These are phyloP conservation scores for Platyrinchus mystaceus DNA, from an alignment of 2,797 vertebrate genomes.

Conservation along the genomic window DNA sequence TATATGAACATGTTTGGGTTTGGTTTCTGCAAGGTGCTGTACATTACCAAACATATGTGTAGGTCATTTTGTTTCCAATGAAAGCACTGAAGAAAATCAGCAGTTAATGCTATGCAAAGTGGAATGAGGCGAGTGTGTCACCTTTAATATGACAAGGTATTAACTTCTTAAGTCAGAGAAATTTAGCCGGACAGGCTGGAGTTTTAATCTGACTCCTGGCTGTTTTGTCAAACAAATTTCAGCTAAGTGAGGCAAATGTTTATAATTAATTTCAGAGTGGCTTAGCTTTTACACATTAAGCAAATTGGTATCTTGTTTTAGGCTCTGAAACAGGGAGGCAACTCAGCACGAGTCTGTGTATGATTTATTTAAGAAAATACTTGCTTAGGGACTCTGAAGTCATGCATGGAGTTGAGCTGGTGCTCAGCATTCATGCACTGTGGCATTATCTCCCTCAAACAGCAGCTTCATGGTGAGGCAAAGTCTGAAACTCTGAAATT, in stretches of 20 bases:
- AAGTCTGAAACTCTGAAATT: background rate
- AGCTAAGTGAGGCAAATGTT: background rate
- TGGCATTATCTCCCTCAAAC: background rate
- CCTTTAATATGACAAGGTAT: constrained; percentile 14
- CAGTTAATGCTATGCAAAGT: background rate
- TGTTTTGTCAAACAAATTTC: constrained; percentile 2
- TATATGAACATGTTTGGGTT: background rate
- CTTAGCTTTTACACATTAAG: constrained; percentile 15
- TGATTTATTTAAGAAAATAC: background rate
- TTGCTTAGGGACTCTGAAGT: background rate
- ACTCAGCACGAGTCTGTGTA: background rate
- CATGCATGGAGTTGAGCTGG: background rate
- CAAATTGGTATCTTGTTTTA: background rate
- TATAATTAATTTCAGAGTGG: background rate
- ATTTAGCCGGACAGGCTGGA: background rate
- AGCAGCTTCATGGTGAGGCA: background rate
- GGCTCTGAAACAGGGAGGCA: background rate
- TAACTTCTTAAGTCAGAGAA: background rate
- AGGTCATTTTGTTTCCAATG: background rate
- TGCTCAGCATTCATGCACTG: background rate
- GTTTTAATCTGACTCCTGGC: background rate
- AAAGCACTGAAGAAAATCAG: background rate
- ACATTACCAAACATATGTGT: background rate
- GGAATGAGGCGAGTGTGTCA: background rate
- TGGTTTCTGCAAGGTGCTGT: background rate